Evolutionary conservation across 1,140 invertebrate genomes (phyloP), one percentile per base, ranked within the genome.

Genomic region (Psilanteris sp.): DNA sequence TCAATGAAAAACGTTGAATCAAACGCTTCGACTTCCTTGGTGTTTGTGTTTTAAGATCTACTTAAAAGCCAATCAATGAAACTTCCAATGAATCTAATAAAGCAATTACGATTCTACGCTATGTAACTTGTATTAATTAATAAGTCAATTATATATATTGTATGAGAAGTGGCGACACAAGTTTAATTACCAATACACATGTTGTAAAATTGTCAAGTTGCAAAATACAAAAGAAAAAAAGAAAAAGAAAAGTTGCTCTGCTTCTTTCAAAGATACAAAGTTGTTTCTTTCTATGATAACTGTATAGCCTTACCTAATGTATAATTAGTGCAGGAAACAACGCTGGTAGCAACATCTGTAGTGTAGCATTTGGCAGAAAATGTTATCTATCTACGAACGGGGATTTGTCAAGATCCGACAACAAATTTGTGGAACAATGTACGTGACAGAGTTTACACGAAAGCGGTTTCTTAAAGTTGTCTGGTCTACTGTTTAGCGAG

Each of bases 261-360:
- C 20, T n/a, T 14, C n/a, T n/a, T n/a, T n/a, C n/a, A n/a, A n/a
- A n/a, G n/a, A n/a, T n/a, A n/a, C n/a, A n/a, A n/a, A n/a, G n/a
- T n/a, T 3, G 24, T 2, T 34, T 39, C 13, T n/a, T 46, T 39
- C 9, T 32, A 29, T 46, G 46, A 44, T 70, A 48, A 52, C 20
- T 61, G 55, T 71, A 32, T 71, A 24, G 39, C 37, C 67, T 71
- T 71, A 71, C 67, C 67, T 71, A 71, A 34, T 54, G 39, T 48
- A 44, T 71, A 36, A 11, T 48, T 46, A 54, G 62, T 71, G 48
- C 67, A 71, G 67, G 55, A 61, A 71, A 71, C 48, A 71, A 61
- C 67, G 55, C 67, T 71, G 67, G 55, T 61, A 61, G 67, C 67
- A 71, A 61, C 55, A 71, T 62, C 55, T 61, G 67, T 37, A 71